Percentiles rank a stretch among this genome's conserved stretches.
phyloP scores from a whole-genome alignment of 2,113 vertebrate species.

The Motacilla tschutschensis region DNA sequence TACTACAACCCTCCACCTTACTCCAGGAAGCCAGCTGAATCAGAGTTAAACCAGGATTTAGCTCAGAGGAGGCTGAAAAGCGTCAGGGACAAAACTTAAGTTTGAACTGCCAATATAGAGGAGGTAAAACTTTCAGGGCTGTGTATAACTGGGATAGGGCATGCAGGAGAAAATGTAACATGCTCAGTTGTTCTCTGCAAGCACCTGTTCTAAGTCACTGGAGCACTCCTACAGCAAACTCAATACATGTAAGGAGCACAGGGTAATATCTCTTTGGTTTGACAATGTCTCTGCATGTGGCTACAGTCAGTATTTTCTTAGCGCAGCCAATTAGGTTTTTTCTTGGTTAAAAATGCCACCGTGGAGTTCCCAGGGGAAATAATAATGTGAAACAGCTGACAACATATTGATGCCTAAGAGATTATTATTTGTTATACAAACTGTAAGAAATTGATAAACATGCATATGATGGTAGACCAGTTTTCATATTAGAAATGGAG shows the following conservation, averaged over 20 bases:
- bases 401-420: not conserved
- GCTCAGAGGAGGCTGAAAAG: not conserved
- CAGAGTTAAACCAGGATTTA: not conserved
- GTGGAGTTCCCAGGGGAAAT: not conserved
- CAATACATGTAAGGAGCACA: not conserved
- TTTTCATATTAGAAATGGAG: not conserved
- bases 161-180: not conserved
- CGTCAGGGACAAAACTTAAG: not conserved
- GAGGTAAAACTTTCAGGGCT: not conserved
- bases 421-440: not conserved
- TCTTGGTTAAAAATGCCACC: not conserved
- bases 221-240: not conserved
- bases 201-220: not conserved
- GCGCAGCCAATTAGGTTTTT: not conserved
- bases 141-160: accelerated
- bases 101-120: not conserved
- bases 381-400: not conserved
- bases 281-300: not conserved
- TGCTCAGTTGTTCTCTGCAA: not conserved
- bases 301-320: not conserved
- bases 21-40: not conserved
- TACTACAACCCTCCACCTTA: not conserved
- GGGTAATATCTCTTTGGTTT: not conserved
- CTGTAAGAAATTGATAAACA: not conserved
- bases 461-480: not conserved